A percentile compares a stretch with the other conserved stretches of the same genome.
phyloP scores from a whole-genome alignment of 2,113 vertebrate genomes.

The Hemicordylus capensis region DNA sequence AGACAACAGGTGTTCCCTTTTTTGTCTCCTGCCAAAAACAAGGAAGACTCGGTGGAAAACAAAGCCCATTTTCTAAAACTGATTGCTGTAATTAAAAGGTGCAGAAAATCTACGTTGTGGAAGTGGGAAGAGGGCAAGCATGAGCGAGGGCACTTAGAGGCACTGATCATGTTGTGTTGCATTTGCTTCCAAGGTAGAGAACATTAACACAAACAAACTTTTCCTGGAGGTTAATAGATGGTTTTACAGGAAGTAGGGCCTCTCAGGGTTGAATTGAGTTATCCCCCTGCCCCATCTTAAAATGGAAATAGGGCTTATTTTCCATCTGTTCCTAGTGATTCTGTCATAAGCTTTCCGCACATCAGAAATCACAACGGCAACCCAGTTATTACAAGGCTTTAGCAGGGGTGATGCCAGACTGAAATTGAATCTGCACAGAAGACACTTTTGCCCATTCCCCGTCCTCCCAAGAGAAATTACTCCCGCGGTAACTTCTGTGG shows the following conservation, averaged over 20 bases:
- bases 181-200: background rate
- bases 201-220: background rate
- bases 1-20: conserved; percentile 80
- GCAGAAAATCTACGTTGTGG: background rate
- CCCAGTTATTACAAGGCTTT: background rate
- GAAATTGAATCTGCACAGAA: background rate
- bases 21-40: conserved; percentile 61
- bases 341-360: background rate
- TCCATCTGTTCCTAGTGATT: background rate
- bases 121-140: no score
- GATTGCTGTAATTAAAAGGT: conserved; percentile 59
- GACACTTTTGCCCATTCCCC: background rate
- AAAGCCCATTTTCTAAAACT: conserved; percentile 56
- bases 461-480: background rate
- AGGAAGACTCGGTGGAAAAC: conserved; percentile 46
- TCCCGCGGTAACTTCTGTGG: background rate
- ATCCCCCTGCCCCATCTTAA: no score
- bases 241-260: background rate
- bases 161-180: background rate
- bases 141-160: background rate
- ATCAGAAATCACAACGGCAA: background rate
- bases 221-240: background rate
- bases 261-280: background rate
- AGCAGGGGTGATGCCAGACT: background rate
- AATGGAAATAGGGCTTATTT: background rate